A percentile compares a stretch with the other conserved stretches of the same genome.
phyloP scores from a whole-genome alignment of 1,140 invertebrate species.

The Rhagoletis pomonella region DNA sequence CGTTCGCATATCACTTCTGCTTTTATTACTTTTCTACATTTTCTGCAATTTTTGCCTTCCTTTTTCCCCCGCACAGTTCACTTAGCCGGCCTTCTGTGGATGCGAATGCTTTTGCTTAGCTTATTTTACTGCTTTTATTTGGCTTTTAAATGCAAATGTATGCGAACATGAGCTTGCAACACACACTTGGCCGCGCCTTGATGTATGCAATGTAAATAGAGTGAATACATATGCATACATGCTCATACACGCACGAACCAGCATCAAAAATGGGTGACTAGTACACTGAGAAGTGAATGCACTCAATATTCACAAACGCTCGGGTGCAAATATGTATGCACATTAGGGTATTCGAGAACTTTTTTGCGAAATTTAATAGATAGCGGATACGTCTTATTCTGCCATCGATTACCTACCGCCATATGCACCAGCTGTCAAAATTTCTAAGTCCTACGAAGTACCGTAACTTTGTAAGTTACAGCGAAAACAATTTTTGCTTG shows the following conservation, averaged over 20 bases:
- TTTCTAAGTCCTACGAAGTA: too few species aligned
- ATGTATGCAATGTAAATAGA: constrained; percentile 44
- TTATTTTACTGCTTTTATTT: constrained; percentile 20
- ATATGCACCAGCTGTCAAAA: too few species aligned
- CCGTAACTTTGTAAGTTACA: too few species aligned
- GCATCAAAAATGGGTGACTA: constrained; percentile 22
- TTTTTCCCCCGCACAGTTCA: neutral
- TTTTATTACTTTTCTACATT: constrained; percentile 22
- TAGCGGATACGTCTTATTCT: too few species aligned
- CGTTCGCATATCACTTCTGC: neutral
- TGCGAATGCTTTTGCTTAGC: neutral
- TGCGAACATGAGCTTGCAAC: constrained; percentile 33
- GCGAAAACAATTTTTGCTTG: too few species aligned
- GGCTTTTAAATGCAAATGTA: constrained; percentile 39
- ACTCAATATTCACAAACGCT: neutral
- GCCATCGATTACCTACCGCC: too few species aligned
- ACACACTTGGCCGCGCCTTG: constrained; percentile 16
- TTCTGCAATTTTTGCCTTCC: neutral
- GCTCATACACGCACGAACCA: neutral
- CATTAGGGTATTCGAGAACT: too few species aligned
- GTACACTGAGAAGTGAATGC: neutral
- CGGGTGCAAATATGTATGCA: too few species aligned
- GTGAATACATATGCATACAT: too few species aligned
- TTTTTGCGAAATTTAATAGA: too few species aligned
- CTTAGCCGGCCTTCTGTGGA: neutral